These are phyloP conservation scores for Tinamus major DNA, from an alignment of 2,797 vertebrate genomes.

Conservation along the genomic window DNA sequence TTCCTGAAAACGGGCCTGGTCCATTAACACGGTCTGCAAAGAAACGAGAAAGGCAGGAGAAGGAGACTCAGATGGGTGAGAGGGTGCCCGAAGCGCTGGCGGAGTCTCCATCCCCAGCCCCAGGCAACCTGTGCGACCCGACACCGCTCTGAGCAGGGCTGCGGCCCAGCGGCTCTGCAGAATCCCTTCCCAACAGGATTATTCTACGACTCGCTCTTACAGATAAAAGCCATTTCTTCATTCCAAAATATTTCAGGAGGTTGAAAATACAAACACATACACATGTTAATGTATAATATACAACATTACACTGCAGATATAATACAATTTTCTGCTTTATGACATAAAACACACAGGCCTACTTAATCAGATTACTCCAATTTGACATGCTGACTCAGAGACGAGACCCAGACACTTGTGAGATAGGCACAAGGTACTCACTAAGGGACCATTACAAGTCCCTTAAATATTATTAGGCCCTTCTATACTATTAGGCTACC, in stretches of 20 bases:
- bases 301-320: background rate
- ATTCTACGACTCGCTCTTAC: background rate
- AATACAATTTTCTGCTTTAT: background rate
- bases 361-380: background rate
- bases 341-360: background rate
- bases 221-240: background rate
- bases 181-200: background rate
- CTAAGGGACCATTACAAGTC: too few species aligned
- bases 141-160: background rate
- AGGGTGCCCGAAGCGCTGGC: background rate
- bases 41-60: background rate
- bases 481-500: too few species aligned
- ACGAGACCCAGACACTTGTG: background rate
- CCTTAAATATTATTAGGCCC: too few species aligned
- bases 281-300: background rate
- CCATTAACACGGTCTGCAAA: conserved; percentile 91
- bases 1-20: conserved; percentile 92
- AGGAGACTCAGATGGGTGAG: background rate
- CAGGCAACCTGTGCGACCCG: background rate
- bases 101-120: background rate
- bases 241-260: background rate
- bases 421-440: background rate
- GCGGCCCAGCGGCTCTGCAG: too few species aligned
- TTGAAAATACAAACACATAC: background rate
- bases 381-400: background rate